Conservation (phyloP, 2,888 invertebrate genomes). For the Tachina fera region DNA sequence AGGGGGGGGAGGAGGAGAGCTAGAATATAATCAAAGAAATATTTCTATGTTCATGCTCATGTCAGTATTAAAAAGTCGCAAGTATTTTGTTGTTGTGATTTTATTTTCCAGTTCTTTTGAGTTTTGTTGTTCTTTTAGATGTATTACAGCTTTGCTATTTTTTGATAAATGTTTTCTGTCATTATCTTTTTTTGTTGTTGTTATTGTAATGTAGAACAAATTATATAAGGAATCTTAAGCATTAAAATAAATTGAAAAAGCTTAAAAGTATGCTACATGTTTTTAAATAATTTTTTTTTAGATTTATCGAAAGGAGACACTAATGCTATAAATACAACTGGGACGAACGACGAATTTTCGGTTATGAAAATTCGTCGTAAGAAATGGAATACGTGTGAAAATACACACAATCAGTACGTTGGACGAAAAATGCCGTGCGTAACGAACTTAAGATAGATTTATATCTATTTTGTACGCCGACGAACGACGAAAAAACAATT, state of each 20-base stretch:
- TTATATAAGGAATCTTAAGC: slow-evolving; percentile 25
- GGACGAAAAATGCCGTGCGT: too few relatives aligned
- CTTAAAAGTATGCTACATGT: slow-evolving; percentile 22
- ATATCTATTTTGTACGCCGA: too few relatives aligned
- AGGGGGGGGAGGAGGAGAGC: too few relatives aligned
- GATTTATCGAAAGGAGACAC: background rate
- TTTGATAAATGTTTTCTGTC: slow-evolving; percentile 38
- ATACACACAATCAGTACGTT: too few relatives aligned
- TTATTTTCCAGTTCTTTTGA: background rate
- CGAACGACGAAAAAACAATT: too few relatives aligned
- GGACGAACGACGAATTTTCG: too few relatives aligned
- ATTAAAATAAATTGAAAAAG: slow-evolving; percentile 48
- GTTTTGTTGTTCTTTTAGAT: slow-evolving; percentile 8
- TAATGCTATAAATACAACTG: too few relatives aligned
- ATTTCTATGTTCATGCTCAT: background rate
- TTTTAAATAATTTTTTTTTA: background rate
- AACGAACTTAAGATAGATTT: too few relatives aligned
- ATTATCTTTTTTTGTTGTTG: slow-evolving; percentile 32
- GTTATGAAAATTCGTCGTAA: too few relatives aligned
- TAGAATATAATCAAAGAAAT: background rate
- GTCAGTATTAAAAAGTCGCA: slow-evolving; percentile 29
- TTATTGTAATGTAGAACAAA: slow-evolving; percentile 34
- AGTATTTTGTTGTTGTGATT: background rate
- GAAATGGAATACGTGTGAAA: too few relatives aligned
- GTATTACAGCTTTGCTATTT: background rate